Base-by-base conservation (phyloP, 2,797 vertebrate species). In the Crocidura indochinensis region DNA sequence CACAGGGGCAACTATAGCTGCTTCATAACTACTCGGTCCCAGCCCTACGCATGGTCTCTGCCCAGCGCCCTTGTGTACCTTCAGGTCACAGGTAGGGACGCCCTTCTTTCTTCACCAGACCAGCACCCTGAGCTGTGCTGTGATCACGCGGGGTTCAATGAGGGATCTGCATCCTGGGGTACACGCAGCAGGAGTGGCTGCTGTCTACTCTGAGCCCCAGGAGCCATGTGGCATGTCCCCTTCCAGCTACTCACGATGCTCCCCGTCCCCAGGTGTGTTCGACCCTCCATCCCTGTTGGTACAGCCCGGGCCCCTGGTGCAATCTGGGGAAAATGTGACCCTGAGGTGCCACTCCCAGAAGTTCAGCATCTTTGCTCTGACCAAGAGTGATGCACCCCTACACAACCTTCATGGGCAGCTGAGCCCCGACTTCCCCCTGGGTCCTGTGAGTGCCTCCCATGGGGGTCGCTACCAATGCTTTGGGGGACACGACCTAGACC, bases 361-460 rank as follows among this genome's bases (percentile, higher is more conserved):
- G 14, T 88, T 22, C 51, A 51, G 44, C 44, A 83, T 8, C 38
- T 90, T 82, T 0, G 8, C 31, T 26, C 81, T 94, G 62, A 75
- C 10, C 51, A 67, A 76, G 68, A 72, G 27, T 0, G 17, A 8
- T 3, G 5, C 0, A 0, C 46, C 11, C 15, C 5, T n/a, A 29
- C 0, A 10, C 11, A 14, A 0, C 10, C 60, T 75, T 0, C 1
- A 4, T 4, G 10, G 31, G 4, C 88, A 79, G 44, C 38, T 0
- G 72, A 82, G 76, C 38, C 69, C 79, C 0, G 0, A 12, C 64
- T 88, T 91, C 44, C 10, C 6, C 24, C 81, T 49, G 29, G 51
- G 31, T 17, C 7, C 0, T 0, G 74, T 44, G n/a, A 44, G 0
- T 2, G 0, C 0, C 0, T 1, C 26, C 11, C 53, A 10, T 0